Base-by-base conservation (phyloP, 1,140 invertebrate genomes). In the Temnothorax nylanderi region DNA sequence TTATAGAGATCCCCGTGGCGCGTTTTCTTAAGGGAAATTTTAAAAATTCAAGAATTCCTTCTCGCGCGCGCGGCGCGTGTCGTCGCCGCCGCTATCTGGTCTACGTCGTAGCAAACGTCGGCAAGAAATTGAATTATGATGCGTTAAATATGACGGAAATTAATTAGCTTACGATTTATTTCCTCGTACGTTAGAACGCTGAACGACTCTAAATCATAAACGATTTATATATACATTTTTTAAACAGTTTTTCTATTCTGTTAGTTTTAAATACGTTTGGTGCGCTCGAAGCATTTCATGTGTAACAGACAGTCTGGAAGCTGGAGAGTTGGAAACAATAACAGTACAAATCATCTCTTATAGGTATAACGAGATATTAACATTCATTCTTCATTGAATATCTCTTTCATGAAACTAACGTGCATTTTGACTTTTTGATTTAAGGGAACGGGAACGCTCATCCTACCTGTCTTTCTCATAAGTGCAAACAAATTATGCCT, bases 41-140 rank as follows among this genome's bases (percentile, higher is more conserved):
- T 64, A 87, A 87, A 85, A 77, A 77, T 87, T 69, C 86, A 85
- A 85, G 62, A 87, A 87, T 76, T 77, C 64, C 44, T 67, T 41
- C 37, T 54, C 47, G 77, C 18, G 54, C 37, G 37, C 54, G 51
- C 32, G 10, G 54, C 37, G 37, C 54, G 51, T 44, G 10, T 26
- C 41, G 41, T 16, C 65, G 65, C 21, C 8, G 13, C 37, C 44
- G 37, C 58, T 82, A 62, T 44, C 67, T 11, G 49, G 41, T 16
- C 58, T 37, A 37, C 47, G 16, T 77, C 69, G 51, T 56, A 37
- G 37, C 69, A 34, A 32, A 37, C 64, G 62, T 56, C 74, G 26
- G 64, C 81, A 49, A 47, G 37, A 77, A 76, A 77, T 85, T 85
- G 81, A 85, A 71, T 87, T 87, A 84, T 47, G 80, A 86, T 47